These are phyloP conservation scores for Drosophila ananassae DNA, from an alignment of 1,140 invertebrate genomes.

Conservation along the genomic window DNA sequence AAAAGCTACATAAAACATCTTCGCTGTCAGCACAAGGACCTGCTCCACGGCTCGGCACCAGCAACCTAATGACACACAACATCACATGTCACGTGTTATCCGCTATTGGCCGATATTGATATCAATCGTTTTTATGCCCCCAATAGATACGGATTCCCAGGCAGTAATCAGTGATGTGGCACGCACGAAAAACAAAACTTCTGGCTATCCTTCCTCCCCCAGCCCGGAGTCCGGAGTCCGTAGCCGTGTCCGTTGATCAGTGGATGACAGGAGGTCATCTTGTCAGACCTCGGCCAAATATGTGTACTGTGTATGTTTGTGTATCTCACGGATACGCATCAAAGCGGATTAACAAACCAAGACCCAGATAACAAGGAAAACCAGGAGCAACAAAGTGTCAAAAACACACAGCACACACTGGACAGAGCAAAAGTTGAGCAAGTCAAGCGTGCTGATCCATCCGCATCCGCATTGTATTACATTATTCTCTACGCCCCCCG, in stretches of 20 bases:
- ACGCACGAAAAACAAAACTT: conserved; percentile 64
- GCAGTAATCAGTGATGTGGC: conserved; percentile 61
- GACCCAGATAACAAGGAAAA: conserved; percentile 34
- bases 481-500: conserved; percentile 46
- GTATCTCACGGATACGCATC: conserved; percentile 61
- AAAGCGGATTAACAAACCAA: conserved; percentile 71
- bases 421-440: conserved; percentile 67
- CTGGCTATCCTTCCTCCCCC: conserved; percentile 3
- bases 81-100: conserved; percentile 52
- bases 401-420: conserved; percentile 52
- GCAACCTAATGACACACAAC: conserved; percentile 62
- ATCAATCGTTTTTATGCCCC: conserved; percentile 75
- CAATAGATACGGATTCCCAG: conserved; percentile 32
- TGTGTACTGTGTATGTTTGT: neutral
- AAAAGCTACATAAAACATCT: conserved; percentile 51
- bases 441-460: conserved; percentile 78
- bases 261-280: conserved; percentile 59
- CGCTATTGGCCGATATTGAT: conserved; percentile 59
- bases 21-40: conserved; percentile 14
- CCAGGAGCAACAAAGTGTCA: conserved; percentile 67
- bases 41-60: neutral
- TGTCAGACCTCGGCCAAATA: conserved; percentile 3
- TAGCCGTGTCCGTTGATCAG: conserved; percentile 37
- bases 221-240: conserved; percentile 9
- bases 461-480: conserved; percentile 62